Evolutionary conservation across 2,797 vertebrate species (phyloP).

Genomic region (Podargus strigoides): DNA sequence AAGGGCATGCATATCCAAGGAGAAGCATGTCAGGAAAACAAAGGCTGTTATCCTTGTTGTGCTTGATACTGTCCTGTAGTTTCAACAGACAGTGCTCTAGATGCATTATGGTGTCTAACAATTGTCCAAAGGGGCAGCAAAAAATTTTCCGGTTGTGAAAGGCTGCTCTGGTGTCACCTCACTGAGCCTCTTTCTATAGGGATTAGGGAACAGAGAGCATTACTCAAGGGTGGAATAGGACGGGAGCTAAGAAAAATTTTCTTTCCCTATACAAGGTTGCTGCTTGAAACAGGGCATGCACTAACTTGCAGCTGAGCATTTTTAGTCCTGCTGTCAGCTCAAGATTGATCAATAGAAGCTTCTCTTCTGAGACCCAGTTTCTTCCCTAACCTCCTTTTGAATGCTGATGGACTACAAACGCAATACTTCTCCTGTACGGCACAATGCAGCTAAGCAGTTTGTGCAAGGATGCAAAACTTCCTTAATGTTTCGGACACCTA

Average conservation of each 20-base stretch:
- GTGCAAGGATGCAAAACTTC: background rate
- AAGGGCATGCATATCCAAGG: fast-evolving
- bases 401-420: background rate
- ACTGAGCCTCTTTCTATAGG: background rate
- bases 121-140: background rate
- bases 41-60: background rate
- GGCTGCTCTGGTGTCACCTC: background rate
- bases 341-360: background rate
- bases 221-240: background rate
- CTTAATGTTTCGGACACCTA: background rate
- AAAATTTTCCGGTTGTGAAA: background rate
- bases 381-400: background rate
- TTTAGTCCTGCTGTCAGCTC: background rate
- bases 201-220: background rate
- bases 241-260: background rate
- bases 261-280: background rate
- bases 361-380: background rate
- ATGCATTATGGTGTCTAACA: background rate
- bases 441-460: background rate
- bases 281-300: background rate
- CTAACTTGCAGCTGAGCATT: background rate
- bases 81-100: background rate
- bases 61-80: background rate
- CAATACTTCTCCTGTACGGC: background rate
- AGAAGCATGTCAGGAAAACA: fast-evolving